phyloP scores from a whole-genome alignment of 2,113 vertebrate genomes.

The Thoracochromis brauschi region DNA sequence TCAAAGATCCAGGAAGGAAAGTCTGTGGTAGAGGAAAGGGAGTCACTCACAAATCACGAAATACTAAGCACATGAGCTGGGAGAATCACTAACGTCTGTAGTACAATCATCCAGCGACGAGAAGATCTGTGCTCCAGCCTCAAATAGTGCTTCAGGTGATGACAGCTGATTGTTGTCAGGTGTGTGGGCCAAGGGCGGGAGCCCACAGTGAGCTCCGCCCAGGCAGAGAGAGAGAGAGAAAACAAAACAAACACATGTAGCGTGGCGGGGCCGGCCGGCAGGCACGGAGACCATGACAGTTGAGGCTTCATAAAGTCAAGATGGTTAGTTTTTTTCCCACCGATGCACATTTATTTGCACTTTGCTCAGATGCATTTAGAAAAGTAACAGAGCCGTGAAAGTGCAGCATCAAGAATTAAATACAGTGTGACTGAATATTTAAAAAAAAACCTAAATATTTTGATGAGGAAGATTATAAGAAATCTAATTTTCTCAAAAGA shows the following conservation, averaged over 20 bases:
- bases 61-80: not conserved
- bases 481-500: not conserved
- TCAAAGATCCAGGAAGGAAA: not conserved
- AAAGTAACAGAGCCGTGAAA: not conserved
- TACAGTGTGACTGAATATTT: not conserved
- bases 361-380: not conserved
- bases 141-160: not conserved
- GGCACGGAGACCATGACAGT: not conserved
- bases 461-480: not conserved
- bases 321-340: not conserved
- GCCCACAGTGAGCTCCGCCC: not conserved
- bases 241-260: not conserved
- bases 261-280: rapidly evolving
- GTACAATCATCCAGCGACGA: not conserved
- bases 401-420: not conserved
- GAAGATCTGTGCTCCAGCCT: not conserved
- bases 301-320: not conserved
- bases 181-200: not conserved
- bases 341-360: not conserved
- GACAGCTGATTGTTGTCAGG: not conserved
- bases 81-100: not conserved
- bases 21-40: not conserved
- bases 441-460: rapidly evolving
- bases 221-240: not conserved
- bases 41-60: not conserved